Evolutionary conservation across 2,888 invertebrate species (phyloP).

Genomic region (Xanthia togata): DNA sequence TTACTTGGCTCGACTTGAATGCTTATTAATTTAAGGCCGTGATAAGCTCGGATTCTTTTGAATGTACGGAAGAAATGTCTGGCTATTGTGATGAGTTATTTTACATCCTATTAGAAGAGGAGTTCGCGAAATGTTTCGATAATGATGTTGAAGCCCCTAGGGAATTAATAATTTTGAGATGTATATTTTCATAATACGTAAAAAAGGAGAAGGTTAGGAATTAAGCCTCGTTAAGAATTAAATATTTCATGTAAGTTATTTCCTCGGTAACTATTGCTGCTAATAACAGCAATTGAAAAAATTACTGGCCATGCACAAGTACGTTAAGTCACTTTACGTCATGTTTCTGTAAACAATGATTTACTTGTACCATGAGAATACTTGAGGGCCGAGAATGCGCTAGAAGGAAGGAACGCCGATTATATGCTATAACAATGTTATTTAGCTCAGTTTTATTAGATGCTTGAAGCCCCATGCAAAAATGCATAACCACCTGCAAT

Average conservation of each 20-base stretch:
- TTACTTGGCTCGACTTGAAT: slow-evolving; percentile 91
- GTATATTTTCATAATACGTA: slow-evolving; percentile 13
- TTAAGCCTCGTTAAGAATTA: not conserved
- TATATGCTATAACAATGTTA: slow-evolving; percentile 29
- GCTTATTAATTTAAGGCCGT: slow-evolving; percentile 90
- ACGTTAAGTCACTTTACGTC: slow-evolving; percentile 18
- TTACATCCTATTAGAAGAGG: slow-evolving; percentile 83
- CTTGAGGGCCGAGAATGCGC: slow-evolving; percentile 1
- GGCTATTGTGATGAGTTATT: slow-evolving; percentile 87
- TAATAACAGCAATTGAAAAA: slow-evolving; percentile 44
- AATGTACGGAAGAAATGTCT: slow-evolving; percentile 88
- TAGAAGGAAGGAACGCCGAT: slow-evolving; percentile 19
- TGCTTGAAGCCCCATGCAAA: slow-evolving; percentile 24
- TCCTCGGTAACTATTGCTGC: not conserved
- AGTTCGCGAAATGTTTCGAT: slow-evolving; percentile 68
- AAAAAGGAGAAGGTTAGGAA: not conserved
- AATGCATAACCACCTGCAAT: slow-evolving; percentile 38
- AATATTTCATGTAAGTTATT: slow-evolving; percentile 21
- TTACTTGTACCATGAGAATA: slow-evolving; percentile 18
- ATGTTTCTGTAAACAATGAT: slow-evolving; percentile 25
- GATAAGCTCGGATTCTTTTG: slow-evolving; percentile 90
- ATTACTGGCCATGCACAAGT: slow-evolving; percentile 19
- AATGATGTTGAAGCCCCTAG: slow-evolving; percentile 63
- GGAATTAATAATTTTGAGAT: slow-evolving; percentile 38
- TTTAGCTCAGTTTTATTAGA: slow-evolving; percentile 29